A percentile compares a stretch with the other conserved stretches of the same genome.
Conservation (phyloP, 2,113 vertebrate species). For the Corynorhinus townsendii region DNA sequence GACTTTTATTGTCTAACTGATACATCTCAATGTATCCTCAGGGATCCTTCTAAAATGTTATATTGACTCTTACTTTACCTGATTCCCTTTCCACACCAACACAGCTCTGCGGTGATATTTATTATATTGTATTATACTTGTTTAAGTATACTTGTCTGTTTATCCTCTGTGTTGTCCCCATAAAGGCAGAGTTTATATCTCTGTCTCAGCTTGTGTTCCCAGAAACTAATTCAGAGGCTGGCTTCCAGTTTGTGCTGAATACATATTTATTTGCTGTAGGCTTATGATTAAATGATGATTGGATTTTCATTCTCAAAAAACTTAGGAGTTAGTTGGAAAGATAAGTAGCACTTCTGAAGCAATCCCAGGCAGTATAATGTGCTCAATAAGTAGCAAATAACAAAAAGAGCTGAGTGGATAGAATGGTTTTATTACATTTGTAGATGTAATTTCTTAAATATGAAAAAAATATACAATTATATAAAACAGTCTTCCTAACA, state of each 20-base stretch:
- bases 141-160: background rate
- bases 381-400: background rate
- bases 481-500: background rate
- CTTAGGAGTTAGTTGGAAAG: background rate
- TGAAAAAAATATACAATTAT: background rate
- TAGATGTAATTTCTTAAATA: conserved; percentile 5
- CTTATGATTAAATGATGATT: background rate
- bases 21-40: background rate
- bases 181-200: background rate
- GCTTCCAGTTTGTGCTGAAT: background rate
- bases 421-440: background rate
- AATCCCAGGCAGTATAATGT: background rate
- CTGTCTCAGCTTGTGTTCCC: background rate
- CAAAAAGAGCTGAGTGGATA: background rate
- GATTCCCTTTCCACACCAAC: background rate
- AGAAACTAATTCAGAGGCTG: background rate
- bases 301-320: background rate
- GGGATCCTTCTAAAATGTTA: background rate
- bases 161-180: background rate
- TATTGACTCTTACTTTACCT: background rate
- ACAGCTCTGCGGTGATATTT: background rate
- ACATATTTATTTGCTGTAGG: background rate
- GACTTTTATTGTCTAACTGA: background rate
- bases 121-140: background rate
- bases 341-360: background rate